Evolutionary conservation across 1,140 invertebrate species (phyloP).

Genomic region (Caenorhabditis brenneri): DNA sequence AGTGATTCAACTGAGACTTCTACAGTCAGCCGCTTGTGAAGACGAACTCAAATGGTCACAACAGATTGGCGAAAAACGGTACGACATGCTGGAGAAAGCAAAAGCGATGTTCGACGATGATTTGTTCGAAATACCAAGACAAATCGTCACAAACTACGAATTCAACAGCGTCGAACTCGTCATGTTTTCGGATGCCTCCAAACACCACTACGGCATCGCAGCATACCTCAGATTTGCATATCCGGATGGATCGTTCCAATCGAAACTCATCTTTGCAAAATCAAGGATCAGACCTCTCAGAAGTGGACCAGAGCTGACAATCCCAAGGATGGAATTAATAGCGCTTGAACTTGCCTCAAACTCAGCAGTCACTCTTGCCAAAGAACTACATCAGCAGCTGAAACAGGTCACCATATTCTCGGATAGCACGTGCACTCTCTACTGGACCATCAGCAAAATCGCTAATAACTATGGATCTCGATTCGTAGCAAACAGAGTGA

Average conservation of each 20-base stretch:
- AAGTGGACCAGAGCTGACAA: not conserved
- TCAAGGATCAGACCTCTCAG: not conserved
- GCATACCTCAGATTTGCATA: not conserved
- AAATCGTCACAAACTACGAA: not conserved
- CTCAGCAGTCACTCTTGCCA: not conserved
- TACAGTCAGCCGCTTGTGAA: not conserved
- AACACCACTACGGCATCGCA: not conserved
- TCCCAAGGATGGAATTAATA: slow-evolving; percentile 23
- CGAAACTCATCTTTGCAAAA: not conserved
- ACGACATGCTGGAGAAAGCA: not conserved
- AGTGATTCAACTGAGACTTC: not conserved
- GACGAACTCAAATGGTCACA: not conserved
- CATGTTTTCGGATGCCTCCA: slow-evolving; percentile 25
- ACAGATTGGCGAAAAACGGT: not conserved
- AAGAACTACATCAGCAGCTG: not conserved
- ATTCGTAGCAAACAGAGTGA: not conserved
- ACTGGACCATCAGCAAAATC: not conserved
- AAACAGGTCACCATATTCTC: not conserved
- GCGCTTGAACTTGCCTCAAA: too few relatives aligned
- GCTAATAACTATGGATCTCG: not conserved
- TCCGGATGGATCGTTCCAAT: not conserved
- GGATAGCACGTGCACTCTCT: not conserved
- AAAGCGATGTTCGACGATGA: not conserved
- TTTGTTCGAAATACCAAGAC: not conserved
- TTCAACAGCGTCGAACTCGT: not conserved